phyloP scores from a whole-genome alignment of 2,888 invertebrate species.

The Euzophera pinguis region DNA sequence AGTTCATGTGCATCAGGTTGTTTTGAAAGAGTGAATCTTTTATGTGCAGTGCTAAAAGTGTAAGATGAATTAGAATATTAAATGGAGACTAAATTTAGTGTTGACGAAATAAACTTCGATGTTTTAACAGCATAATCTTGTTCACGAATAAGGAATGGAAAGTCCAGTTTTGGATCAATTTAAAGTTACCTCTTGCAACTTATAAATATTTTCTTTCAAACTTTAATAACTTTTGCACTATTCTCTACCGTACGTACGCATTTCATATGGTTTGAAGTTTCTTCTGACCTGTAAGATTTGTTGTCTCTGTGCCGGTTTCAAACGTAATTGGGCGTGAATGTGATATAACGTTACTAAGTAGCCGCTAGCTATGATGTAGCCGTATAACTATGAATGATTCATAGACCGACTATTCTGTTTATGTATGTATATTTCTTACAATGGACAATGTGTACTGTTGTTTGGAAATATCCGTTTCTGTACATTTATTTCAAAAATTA shows the following conservation, averaged over 20 bases:
- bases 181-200: background rate
- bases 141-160: no score
- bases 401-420: background rate
- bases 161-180: no score
- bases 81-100: no score
- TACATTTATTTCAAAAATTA: background rate
- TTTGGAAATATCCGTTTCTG: background rate
- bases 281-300: background rate
- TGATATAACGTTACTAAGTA: constrained; percentile 2
- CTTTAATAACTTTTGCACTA: background rate
- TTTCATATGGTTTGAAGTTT: background rate
- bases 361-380: background rate
- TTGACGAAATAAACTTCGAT: no score
- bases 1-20: background rate
- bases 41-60: background rate
- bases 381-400: background rate
- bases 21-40: no score
- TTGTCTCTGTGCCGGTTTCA: background rate
- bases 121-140: no score
- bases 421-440: background rate
- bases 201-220: background rate
- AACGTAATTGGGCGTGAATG: background rate
- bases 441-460: constrained; percentile 1
- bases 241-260: background rate
- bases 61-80: no score